Evolutionary conservation across 1,140 invertebrate genomes (phyloP).

Genomic region (Argopecten irradians): DNA sequence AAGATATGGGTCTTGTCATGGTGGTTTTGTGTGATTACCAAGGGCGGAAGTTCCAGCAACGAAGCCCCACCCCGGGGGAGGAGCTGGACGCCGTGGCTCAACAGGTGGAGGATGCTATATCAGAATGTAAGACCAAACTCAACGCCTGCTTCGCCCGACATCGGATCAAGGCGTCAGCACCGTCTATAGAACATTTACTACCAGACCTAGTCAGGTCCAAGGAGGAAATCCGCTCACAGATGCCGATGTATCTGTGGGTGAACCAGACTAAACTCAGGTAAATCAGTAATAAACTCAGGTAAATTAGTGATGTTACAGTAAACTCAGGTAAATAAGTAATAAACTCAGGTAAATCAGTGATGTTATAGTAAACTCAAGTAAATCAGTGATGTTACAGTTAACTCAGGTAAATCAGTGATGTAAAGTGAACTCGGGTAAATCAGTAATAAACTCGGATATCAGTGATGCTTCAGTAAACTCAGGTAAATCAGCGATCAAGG

Average conservation of each 20-base stretch:
- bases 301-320: too few relatives aligned
- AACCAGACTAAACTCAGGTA: conserved; percentile 70
- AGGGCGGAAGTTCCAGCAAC: conserved; percentile 66
- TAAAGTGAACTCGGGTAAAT: too few relatives aligned
- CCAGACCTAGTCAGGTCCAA: conserved; percentile 65
- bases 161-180: conserved; percentile 58
- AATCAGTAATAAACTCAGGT: too few relatives aligned
- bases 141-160: conserved; percentile 63
- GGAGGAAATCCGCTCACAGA: conserved; percentile 54
- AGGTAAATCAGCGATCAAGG: too few relatives aligned
- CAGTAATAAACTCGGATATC: too few relatives aligned
- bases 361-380: too few relatives aligned
- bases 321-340: too few relatives aligned
- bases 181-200: conserved; percentile 65
- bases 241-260: conserved; percentile 70
- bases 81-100: conserved; percentile 39
- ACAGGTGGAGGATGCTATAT: conserved; percentile 64
- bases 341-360: too few relatives aligned
- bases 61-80: conserved; percentile 53
- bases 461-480: too few relatives aligned
- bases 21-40: conserved; percentile 70
- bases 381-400: too few relatives aligned
- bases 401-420: too few relatives aligned
- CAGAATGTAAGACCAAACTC: conserved; percentile 60
- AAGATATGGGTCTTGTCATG: conserved; percentile 61